Percentiles rank a stretch among this genome's conserved stretches.
Evolutionary conservation across 2,113 vertebrate species (phyloP).

Genomic region (Desmodus rotundus): DNA sequence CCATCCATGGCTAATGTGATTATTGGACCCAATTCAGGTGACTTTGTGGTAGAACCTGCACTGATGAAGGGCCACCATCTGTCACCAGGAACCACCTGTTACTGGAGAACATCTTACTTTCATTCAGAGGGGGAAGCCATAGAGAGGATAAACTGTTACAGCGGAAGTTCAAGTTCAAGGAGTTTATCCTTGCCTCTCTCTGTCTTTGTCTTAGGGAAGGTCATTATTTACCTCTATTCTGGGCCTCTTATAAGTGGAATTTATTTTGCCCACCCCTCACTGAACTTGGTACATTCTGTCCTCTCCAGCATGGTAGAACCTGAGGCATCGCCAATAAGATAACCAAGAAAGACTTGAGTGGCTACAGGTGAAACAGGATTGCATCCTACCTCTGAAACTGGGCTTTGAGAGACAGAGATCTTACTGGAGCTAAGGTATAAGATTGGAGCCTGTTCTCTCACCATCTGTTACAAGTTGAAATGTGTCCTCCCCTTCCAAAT

Average conservation of each 20-base stretch:
- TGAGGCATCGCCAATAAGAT: fast-evolving
- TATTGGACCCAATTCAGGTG: neutral
- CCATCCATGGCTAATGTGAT: neutral
- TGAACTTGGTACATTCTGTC: neutral
- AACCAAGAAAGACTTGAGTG: neutral
- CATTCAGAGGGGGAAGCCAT: neutral
- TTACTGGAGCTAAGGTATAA: neutral
- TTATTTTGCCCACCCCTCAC: neutral
- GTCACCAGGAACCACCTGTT: neutral
- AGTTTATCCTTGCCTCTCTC: neutral
- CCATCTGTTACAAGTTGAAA: neutral
- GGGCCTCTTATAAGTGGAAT: neutral
- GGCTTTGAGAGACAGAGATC: neutral
- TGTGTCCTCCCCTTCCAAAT: neutral
- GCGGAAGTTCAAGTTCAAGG: neutral
- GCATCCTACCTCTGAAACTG: neutral
- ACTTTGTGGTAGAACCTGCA: neutral
- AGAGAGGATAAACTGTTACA: neutral
- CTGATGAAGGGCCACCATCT: neutral
- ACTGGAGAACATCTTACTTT: neutral
- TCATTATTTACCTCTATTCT: neutral
- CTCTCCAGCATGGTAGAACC: neutral
- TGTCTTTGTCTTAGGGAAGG: neutral
- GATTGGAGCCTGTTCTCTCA: neutral
- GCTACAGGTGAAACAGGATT: neutral